Base-by-base conservation (phyloP, 1,140 invertebrate genomes). In the Bombus consobrinus region DNA sequence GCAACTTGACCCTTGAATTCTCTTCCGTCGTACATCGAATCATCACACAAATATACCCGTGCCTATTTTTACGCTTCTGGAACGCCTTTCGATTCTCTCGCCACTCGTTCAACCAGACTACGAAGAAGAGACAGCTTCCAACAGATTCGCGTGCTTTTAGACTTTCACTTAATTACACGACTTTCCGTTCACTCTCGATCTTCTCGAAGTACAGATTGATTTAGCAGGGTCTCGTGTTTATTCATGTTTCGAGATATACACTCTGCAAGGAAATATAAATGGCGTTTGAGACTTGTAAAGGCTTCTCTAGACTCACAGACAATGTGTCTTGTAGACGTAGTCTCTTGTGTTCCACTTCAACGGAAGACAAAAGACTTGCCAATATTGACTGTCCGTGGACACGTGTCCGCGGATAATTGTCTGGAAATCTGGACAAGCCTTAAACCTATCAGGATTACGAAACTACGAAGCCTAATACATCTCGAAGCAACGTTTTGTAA, bases 1-100 rank as follows among this genome's bases (percentile, higher is more conserved):
- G 53, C 1, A 69, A 59, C 81, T 78, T 25, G 64, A 73, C 73
- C 62, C 41, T 68, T 59, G 62, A 66, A 83, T 72, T 71, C 75
- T 76, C 68, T 22, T 73, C 47, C 47, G 77, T 69, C 59, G 79
- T 74, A 37, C 81, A 68, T 75, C 72, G 87, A 87, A 81, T 71
- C 88, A 89, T 89, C 85, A 89, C 88, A 88, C 71, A 77, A 64
- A 64, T 86, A 83, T 83, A 59, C 72, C 64, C 25, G 37, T 2
- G 3, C 9, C 37, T 73, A 66, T 72, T 57, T 22, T 43, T 32
- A 72, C 8, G 8, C 13, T 41, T 39, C 41, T 22, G 34, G n/a
- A 34, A 34, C 32, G 39, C 59, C 39, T 64, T 15, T n/a, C 18
- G 34, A 8, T 1, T 18, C 41, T 28, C 9, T 28, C 39, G 28